Base-by-base conservation (phyloP, 2,797 vertebrate genomes). In the Balearica regulorum region DNA sequence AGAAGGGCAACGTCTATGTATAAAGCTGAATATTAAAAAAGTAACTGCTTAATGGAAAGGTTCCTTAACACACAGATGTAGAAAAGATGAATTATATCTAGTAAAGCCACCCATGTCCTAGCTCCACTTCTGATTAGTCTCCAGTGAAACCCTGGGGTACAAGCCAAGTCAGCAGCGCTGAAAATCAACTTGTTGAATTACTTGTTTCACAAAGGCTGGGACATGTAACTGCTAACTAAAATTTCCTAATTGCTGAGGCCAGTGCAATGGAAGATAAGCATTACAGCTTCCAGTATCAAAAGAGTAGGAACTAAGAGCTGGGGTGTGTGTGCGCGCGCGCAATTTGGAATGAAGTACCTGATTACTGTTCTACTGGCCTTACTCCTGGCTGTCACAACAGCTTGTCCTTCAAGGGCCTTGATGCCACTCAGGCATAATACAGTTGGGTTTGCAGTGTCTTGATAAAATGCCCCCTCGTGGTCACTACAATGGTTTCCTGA, bases 391-490 rank as follows among this genome's bases (percentile, higher is more conserved):
- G 17, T 44, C 62, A n/a, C 33, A 35, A 41, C 10, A 79, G 37
- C 53, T 73, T n/a, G 44, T 26, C 35, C 84, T 83, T 87, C 37
- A 28, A n/a, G n/a, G 48, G 44, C 33, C 66, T 39, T 7, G 57
- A 26, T 46, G n/a, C 29, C 64, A 22, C 22, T 5, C 16, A 13
- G 46, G 76, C 90, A 53, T 61, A 54, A 61, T 6, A 16, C 15
- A 7, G 12, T 24, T 24, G 24, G 64, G 37, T 60, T 73, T 75
- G 53, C 5, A 17, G 83, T 33, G 10, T 54, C 83, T 69, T 58
- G 19, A 33, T 55, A 51, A 94, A 95, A 95, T 83, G 90, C 84
- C 87, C 82, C 54, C 83, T 94, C n/a, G 9, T 93, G 92, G 78
- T 80, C 83, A 87, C 49, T 35, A 53, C 46, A 19, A 35, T 2